phyloP scores from a whole-genome alignment of 30 jellyfish, hydroid and myxozoan species.

The Sanderia malayensis region DNA sequence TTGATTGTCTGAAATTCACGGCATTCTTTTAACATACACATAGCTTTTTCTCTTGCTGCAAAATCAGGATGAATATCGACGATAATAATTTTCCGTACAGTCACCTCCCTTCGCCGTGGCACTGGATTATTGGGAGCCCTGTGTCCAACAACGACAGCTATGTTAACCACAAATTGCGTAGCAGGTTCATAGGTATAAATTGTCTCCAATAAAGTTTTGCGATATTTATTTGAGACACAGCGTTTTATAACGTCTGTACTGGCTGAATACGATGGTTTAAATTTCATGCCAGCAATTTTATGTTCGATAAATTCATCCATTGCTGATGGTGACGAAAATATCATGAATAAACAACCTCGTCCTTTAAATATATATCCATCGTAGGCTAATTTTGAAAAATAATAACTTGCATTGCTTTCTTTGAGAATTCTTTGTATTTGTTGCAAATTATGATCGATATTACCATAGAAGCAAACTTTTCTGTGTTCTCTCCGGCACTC shows the following conservation, averaged over 20 bases:
- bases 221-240: slow-evolving; percentile 52
- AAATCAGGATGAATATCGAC: slow-evolving; percentile 11
- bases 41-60: slow-evolving; percentile 9
- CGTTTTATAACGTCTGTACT: slow-evolving; percentile 37
- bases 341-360: slow-evolving; percentile 65
- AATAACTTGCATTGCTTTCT: background rate
- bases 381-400: slow-evolving; percentile 40
- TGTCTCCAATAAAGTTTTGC: slow-evolving; percentile 25
- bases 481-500: slow-evolving; percentile 44
- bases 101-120: slow-evolving; percentile 75
- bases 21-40: slow-evolving; percentile 26
- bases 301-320: slow-evolving; percentile 34
- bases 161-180: slow-evolving; percentile 56
- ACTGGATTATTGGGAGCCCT: slow-evolving; percentile 71
- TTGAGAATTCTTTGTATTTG: slow-evolving; percentile 5
- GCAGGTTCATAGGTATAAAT: slow-evolving; percentile 62
- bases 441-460: slow-evolving; percentile 44
- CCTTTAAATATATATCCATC: slow-evolving; percentile 43
- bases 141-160: slow-evolving; percentile 74
- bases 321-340: slow-evolving; percentile 40
- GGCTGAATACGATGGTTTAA: slow-evolving; percentile 66
- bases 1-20: background rate
- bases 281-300: slow-evolving; percentile 8
- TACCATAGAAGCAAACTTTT: slow-evolving; percentile 68
- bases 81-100: slow-evolving; percentile 51